phyloP scores from a whole-genome alignment of 2,888 invertebrate genomes.

The Hololepta plana region DNA sequence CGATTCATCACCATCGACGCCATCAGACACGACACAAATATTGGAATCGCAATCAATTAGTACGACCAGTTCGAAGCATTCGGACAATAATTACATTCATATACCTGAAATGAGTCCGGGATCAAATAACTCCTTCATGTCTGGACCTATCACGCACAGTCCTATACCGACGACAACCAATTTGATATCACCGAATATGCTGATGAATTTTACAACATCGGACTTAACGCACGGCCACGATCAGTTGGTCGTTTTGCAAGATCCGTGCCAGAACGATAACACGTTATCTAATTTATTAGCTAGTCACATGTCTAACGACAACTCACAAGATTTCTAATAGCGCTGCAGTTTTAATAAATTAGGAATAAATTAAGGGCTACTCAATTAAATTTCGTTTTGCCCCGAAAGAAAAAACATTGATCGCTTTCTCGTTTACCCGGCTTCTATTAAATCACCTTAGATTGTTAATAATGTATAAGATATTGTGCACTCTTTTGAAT shows the following conservation, averaged over 20 bases:
- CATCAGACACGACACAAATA: conserved; percentile 22
- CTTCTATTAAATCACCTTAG: too few relatives aligned
- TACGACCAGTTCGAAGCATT: conserved; percentile 16
- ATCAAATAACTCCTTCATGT: conserved; percentile 25
- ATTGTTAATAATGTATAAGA: too few relatives aligned
- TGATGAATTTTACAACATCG: conserved; percentile 14
- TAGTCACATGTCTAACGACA: conserved; percentile 22
- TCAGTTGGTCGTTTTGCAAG: conserved; percentile 15
- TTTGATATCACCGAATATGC: conserved; percentile 18
- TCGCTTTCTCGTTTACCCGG: too few relatives aligned
- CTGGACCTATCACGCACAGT: conserved; percentile 18
- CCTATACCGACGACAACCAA: conserved; percentile 17
- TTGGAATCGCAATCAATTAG: conserved; percentile 20
- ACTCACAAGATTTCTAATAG: conserved; percentile 22
- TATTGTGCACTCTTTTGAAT: too few relatives aligned
- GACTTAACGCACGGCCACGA: conserved; percentile 13
- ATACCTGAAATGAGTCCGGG: conserved; percentile 26
- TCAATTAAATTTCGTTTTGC: too few relatives aligned
- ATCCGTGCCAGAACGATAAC: conserved; percentile 15
- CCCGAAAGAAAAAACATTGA: too few relatives aligned
- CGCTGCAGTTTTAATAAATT: too few relatives aligned
- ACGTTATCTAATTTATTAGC: conserved; percentile 21
- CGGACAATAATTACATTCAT: conserved; percentile 21
- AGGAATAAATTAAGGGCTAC: too few relatives aligned
- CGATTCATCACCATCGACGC: conserved; percentile 26